Conservation (phyloP, 1,140 invertebrate species). For the Amphibalanus amphitrite region DNA sequence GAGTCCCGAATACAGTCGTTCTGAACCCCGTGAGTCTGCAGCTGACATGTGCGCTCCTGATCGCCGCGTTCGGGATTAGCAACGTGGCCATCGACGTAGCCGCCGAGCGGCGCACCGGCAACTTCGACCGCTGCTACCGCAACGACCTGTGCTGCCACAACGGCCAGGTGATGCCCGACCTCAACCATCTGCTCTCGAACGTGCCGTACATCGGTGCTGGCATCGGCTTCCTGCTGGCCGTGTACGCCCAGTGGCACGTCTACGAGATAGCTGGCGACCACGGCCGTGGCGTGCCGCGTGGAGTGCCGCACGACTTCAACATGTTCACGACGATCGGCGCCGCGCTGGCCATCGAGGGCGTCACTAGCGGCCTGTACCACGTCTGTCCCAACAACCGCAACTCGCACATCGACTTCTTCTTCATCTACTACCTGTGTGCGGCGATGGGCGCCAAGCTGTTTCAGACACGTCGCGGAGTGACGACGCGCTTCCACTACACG, state of each 20-base stretch:
- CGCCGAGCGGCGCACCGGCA: slow-evolving; percentile 40
- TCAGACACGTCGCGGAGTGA: slow-evolving; percentile 75
- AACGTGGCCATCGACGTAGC: background rate
- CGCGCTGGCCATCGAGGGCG: slow-evolving; percentile 66
- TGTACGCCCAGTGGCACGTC: slow-evolving; percentile 10
- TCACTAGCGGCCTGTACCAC: slow-evolving; percentile 68
- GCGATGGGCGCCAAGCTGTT: slow-evolving; percentile 77
- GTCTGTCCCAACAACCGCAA: slow-evolving; percentile 71
- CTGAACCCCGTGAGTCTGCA: too few species aligned
- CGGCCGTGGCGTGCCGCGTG: too few species aligned
- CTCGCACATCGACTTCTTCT: slow-evolving; percentile 82
- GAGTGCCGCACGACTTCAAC: slow-evolving; percentile 73
- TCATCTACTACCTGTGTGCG: slow-evolving; percentile 76
- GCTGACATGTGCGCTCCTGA: background rate
- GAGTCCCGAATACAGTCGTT: too few species aligned
- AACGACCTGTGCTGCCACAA: slow-evolving; percentile 76
- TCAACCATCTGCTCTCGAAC: slow-evolving; percentile 75
- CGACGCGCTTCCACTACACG: slow-evolving; percentile 62
- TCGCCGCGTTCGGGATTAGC: background rate
- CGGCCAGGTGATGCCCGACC: slow-evolving; percentile 47
- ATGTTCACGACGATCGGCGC: slow-evolving; percentile 72
- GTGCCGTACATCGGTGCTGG: slow-evolving; percentile 67
- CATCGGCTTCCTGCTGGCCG: slow-evolving; percentile 32
- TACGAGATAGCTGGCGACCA: too few species aligned
- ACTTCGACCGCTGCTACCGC: slow-evolving; percentile 79